These are phyloP conservation scores for Phaethon lepturus DNA, from an alignment of 2,113 vertebrate species.

Conservation along the genomic window DNA sequence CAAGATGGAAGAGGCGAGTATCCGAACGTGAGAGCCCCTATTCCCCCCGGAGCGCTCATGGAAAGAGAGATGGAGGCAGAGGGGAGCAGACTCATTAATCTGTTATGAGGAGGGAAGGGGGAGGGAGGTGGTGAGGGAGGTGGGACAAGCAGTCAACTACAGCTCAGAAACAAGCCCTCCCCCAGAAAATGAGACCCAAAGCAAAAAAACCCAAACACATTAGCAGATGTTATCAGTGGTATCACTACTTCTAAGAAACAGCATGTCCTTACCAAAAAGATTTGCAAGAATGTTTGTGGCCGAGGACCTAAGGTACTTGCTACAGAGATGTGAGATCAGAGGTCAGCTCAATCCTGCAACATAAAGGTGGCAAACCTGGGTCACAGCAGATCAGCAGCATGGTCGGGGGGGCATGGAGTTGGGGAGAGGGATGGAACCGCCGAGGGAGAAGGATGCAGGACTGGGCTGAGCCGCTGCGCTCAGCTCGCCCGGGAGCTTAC, in stretches of 20 bases:
- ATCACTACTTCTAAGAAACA: slow-evolving; percentile 70
- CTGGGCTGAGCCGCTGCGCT: neutral
- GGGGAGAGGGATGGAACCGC: neutral
- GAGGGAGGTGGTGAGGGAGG: neutral
- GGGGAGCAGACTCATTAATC: neutral
- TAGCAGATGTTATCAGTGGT: slow-evolving; percentile 55
- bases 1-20: neutral
- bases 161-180: neutral
- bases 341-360: slow-evolving; percentile 89
- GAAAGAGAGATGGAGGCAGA: neutral
- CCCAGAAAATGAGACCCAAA: neutral
- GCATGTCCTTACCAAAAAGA: slow-evolving; percentile 80
- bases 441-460: neutral
- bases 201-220: neutral
- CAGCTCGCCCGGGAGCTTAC: slow-evolving; percentile 42
- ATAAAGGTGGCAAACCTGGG: slow-evolving; percentile 78
- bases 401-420: neutral
- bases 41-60: neutral
- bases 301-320: slow-evolving; percentile 79
- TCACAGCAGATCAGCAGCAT: slow-evolving; percentile 59
- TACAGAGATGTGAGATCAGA: slow-evolving; percentile 88
- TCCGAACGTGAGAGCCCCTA: fast-evolving
- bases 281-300: slow-evolving; percentile 80
- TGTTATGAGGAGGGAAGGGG: slow-evolving; percentile 38
- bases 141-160: neutral